These are phyloP conservation scores for Archaeoteleia sp. DNA, from an alignment of 2,888 invertebrate genomes.

Conservation along the genomic window DNA sequence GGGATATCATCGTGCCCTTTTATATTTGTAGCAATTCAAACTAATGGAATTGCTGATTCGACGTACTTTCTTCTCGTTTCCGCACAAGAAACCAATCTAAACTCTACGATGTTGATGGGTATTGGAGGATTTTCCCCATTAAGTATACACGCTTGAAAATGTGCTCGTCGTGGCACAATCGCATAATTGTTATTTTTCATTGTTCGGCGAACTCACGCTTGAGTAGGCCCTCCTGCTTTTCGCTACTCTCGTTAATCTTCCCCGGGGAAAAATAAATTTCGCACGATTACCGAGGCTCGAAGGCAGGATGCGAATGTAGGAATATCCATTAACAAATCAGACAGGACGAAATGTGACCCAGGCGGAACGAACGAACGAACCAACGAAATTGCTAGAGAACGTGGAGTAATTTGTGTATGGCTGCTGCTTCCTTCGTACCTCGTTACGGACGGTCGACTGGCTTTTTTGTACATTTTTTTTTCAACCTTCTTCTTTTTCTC, in stretches of 20 bases:
- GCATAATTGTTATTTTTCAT: constrained; percentile 28
- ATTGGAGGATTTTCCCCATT: constrained; percentile 4
- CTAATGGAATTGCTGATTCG: constrained; percentile 39
- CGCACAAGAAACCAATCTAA: constrained; percentile 28
- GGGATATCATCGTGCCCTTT: constrained; percentile 32
- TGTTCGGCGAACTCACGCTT: constrained; percentile 14
- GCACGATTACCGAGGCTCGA: constrained; percentile 22
- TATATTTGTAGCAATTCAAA: constrained; percentile 33
- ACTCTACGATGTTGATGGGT: constrained; percentile 15
- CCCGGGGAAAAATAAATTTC: constrained; percentile 30
- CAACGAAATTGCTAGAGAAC: constrained; percentile 49
- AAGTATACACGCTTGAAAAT: constrained; percentile 6
- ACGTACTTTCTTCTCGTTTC: constrained; percentile 8
- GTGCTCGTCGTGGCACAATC: constrained; percentile 4
- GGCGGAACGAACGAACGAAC: constrained; percentile 11
- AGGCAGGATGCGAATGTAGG: constrained; percentile 54
- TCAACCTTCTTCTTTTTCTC: constrained; percentile 2
- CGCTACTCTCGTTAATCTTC: constrained; percentile 25
- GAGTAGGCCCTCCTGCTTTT: constrained; percentile 3
- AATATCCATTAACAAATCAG: constrained; percentile 67
- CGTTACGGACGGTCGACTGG: not conserved
- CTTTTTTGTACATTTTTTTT: constrained; percentile 11
- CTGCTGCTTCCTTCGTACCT: constrained; percentile 6
- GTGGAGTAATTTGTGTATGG: constrained; percentile 31
- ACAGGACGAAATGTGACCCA: constrained; percentile 54